phyloP scores from a whole-genome alignment of 2,888 invertebrate species.

The Monoplex corrugatus region DNA sequence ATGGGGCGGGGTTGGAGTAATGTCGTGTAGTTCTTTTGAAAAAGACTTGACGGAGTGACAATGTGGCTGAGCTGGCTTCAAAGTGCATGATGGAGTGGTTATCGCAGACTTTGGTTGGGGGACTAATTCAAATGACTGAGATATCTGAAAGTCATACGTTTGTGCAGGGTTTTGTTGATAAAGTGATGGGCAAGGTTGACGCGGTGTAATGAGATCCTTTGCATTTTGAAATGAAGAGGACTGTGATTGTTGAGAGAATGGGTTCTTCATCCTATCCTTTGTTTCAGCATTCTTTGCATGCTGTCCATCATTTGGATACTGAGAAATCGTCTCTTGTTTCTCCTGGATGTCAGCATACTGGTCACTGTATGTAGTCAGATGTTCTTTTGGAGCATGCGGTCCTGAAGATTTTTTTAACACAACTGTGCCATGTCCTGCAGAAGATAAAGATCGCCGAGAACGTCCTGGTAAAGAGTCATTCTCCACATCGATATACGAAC shows the following conservation, averaged over 20 bases:
- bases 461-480: not conserved
- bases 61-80: not conserved
- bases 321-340: not conserved
- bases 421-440: not conserved
- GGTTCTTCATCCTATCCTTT: not conserved
- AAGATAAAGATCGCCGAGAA: not conserved
- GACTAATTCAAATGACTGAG: not conserved
- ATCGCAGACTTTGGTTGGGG: not conserved
- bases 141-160: not conserved
- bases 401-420: not conserved
- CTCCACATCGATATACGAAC: not conserved
- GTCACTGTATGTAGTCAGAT: not conserved
- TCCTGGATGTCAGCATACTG: not conserved
- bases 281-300: not conserved
- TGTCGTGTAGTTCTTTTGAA: not conserved
- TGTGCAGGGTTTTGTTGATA: not conserved
- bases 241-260: not conserved
- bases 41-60: not conserved
- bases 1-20: not conserved
- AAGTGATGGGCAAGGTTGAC: not conserved
- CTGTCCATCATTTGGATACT: not conserved
- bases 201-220: not conserved
- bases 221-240: not conserved
- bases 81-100: not conserved
- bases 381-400: not conserved